These are phyloP conservation scores for Sussaba pulchella DNA, from an alignment of 2,888 invertebrate species.

Conservation along the genomic window DNA sequence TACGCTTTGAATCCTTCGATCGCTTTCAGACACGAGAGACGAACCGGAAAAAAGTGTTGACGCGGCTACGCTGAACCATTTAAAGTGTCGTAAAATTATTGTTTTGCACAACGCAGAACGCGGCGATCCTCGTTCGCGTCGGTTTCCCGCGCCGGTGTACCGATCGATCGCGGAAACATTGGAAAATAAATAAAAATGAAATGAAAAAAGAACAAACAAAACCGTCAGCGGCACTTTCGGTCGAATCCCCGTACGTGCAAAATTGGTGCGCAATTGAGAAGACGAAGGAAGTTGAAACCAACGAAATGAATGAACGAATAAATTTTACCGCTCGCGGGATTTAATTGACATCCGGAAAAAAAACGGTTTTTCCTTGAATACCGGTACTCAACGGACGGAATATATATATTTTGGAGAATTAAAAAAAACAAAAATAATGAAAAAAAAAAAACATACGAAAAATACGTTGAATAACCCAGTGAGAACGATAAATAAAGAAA, in stretches of 20 bases:
- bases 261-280: conserved; percentile 41
- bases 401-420: neutral
- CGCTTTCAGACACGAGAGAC: conserved; percentile 34
- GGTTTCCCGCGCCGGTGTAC: conserved; percentile 29
- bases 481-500: conserved; percentile 51
- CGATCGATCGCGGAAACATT: neutral
- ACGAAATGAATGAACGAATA: conserved; percentile 65
- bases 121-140: conserved; percentile 36
- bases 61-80: conserved; percentile 31
- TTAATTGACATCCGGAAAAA: conserved; percentile 53
- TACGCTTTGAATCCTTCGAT: conserved; percentile 48
- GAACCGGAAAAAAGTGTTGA: conserved; percentile 8
- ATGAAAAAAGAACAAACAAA: conserved; percentile 26
- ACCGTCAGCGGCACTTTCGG: conserved; percentile 27
- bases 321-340: conserved; percentile 52
- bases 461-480: conserved; percentile 18
- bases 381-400: conserved; percentile 48
- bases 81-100: conserved; percentile 58
- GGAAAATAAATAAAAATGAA: neutral
- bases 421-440: conserved; percentile 12
- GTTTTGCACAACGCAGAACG: conserved; percentile 35
- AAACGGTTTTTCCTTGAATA: conserved; percentile 59
- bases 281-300: conserved; percentile 9
- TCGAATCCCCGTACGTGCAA: conserved; percentile 35
- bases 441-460: conserved; percentile 33